These are phyloP conservation scores for Cheirogaleus major DNA, from an alignment of 2,797 vertebrate genomes.

Conservation along the genomic window DNA sequence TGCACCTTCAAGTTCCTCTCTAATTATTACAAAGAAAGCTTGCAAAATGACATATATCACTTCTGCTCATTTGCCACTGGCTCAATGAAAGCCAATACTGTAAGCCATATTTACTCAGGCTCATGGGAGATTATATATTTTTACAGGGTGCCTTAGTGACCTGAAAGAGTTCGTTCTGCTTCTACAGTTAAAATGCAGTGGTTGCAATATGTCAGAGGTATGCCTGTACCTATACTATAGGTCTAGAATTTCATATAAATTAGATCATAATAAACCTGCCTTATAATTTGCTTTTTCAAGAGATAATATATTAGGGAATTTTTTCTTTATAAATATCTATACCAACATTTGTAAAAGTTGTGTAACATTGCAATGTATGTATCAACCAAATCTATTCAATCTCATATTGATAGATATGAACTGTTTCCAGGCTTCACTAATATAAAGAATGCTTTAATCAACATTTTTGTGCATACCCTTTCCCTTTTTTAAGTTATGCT, in stretches of 20 bases:
- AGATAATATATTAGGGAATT: not conserved
- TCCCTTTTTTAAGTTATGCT: not conserved
- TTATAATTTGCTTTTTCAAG: not conserved
- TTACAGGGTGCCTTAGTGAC: not conserved
- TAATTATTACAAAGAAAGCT: not conserved
- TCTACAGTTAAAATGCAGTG: not conserved
- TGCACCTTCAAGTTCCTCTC: not conserved
- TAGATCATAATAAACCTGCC: not conserved
- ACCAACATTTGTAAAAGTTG: not conserved
- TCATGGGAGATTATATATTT: not conserved
- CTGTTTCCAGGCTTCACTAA: not conserved
- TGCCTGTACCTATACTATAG: not conserved
- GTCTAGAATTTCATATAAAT: conserved; percentile 5
- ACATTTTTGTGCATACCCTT: not conserved
- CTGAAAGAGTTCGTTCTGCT: not conserved
- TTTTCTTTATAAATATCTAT: not conserved
- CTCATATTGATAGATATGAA: not conserved
- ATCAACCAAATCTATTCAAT: not conserved
- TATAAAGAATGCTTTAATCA: not conserved
- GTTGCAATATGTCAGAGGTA: not conserved
- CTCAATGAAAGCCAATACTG: not conserved
- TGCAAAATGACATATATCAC: not conserved
- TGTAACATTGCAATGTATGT: not conserved
- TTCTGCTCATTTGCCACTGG: not conserved
- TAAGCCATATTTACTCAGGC: not conserved